Conservation (phyloP, 2,888 invertebrate species). For the Spodoptera littoralis region DNA sequence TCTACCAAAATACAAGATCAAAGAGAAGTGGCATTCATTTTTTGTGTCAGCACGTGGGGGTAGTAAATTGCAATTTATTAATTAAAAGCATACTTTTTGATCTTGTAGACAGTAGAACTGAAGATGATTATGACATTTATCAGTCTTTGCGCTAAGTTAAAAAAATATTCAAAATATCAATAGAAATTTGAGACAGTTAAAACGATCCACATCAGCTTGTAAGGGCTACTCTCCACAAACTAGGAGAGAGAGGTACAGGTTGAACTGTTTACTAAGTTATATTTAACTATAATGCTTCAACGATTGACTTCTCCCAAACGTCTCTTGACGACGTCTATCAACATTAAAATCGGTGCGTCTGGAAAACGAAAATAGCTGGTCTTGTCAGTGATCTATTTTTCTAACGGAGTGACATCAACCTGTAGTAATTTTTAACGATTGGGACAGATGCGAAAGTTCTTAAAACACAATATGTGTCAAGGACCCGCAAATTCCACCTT, state of each 20-base stretch:
- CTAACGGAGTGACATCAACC: constrained; percentile 71
- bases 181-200: not conserved
- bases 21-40: no score
- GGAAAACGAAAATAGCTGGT: constrained; percentile 69
- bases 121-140: no score
- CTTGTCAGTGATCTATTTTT: constrained; percentile 70
- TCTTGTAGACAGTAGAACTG: no score
- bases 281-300: constrained; percentile 18
- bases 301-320: constrained; percentile 28
- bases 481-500: constrained; percentile 61
- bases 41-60: no score
- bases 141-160: no score
- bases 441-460: constrained; percentile 68
- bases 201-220: not conserved
- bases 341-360: constrained; percentile 51
- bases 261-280: constrained; percentile 12
- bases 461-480: constrained; percentile 73
- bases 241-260: constrained; percentile 1
- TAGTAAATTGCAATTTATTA: no score
- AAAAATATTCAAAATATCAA: no score
- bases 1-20: no score
- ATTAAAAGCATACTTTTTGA: no score
- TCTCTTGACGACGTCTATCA: constrained; percentile 55
- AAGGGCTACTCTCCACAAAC: not conserved
- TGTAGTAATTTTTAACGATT: constrained; percentile 69